These are phyloP conservation scores for Sebastes diaconus DNA, from an alignment of 2,797 vertebrate species.

Conservation along the genomic window DNA sequence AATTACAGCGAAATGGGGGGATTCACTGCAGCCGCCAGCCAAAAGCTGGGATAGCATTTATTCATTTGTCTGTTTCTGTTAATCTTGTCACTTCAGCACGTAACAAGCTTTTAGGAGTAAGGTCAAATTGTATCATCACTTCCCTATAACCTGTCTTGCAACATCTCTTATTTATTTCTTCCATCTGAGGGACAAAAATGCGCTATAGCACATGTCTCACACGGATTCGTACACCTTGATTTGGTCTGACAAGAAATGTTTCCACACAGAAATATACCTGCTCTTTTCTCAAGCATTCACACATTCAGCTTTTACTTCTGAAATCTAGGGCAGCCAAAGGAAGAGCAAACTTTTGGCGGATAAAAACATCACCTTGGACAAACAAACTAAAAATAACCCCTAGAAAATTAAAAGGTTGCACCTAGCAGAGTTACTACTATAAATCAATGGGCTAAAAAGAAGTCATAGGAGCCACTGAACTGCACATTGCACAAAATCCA, in stretches of 20 bases:
- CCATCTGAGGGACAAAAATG: neutral
- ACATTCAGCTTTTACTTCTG: neutral
- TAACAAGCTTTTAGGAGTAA: conserved; percentile 2
- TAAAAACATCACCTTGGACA: neutral
- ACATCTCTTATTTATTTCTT: neutral
- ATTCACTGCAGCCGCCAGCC: conserved; percentile 11
- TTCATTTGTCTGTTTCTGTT: conserved; percentile 18
- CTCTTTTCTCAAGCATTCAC: neutral
- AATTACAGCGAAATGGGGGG: conserved; percentile 30
- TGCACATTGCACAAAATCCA: conserved; percentile 49
- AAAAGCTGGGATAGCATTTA: conserved; percentile 17
- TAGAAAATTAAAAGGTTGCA: conserved; percentile 18
- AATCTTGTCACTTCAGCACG: neutral
- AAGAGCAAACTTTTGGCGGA: neutral
- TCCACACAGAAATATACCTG: neutral
- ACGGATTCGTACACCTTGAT: neutral
- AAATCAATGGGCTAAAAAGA: conserved; percentile 53
- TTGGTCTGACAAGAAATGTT: neutral
- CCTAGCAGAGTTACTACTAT: neutral
- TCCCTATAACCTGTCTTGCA: neutral
- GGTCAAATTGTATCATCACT: neutral
- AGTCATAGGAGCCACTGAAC: conserved; percentile 38
- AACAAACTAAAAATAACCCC: conserved; percentile 21
- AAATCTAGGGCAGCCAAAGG: neutral
- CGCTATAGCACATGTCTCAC: neutral